A percentile compares a stretch with the other conserved stretches of the same genome.
These are phyloP conservation scores for Muntiacus reevesi DNA, from an alignment of 2,113 vertebrate genomes.

Conservation along the genomic window DNA sequence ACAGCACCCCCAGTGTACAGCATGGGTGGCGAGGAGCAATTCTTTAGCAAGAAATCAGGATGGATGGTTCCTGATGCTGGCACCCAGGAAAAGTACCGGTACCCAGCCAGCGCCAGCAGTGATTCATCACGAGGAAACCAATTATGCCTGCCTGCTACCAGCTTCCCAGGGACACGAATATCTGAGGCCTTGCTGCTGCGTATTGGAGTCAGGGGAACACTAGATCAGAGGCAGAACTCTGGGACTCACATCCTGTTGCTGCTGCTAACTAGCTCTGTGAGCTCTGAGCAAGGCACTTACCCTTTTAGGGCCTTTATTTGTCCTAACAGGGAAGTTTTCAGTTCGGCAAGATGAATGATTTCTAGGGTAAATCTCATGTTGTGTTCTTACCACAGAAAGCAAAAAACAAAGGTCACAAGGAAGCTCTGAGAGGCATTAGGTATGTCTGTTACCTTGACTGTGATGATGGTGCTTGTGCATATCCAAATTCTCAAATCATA, in stretches of 20 bases:
- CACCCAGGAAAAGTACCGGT: neutral
- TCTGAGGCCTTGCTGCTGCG: neutral
- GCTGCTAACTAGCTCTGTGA: neutral
- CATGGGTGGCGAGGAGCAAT: neutral
- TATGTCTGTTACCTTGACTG: neutral
- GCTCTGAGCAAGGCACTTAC: neutral
- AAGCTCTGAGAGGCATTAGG: neutral
- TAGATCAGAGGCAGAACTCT: neutral
- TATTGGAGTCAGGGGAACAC: neutral
- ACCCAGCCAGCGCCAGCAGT: neutral
- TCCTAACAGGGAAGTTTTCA: neutral
- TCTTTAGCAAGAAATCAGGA: neutral
- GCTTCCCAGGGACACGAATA: neutral
- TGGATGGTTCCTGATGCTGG: neutral
- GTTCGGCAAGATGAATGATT: neutral
- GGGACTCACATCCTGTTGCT: neutral
- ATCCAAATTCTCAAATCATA: neutral
- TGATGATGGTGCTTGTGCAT: neutral
- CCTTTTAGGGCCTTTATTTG: neutral
- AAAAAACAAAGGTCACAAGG: neutral
- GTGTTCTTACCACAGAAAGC: neutral
- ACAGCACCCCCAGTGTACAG: conserved; percentile 20
- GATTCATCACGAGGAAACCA: neutral
- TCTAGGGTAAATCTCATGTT: neutral
- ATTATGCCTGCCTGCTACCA: neutral